These are phyloP conservation scores for Pelusios castaneus DNA, from an alignment of 2,113 vertebrate genomes.

Conservation along the genomic window DNA sequence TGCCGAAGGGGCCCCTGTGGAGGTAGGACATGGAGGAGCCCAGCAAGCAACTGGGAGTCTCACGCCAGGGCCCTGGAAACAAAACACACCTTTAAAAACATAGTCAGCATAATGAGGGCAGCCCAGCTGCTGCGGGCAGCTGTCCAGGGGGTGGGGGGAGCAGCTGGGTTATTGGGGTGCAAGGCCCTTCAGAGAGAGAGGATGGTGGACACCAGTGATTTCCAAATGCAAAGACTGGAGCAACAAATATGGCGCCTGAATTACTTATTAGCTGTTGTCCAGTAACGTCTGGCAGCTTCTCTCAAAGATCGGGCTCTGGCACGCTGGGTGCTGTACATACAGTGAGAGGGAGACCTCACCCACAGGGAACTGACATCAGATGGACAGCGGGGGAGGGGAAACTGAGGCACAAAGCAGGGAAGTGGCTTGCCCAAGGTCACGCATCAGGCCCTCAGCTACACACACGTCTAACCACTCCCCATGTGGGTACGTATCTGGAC, in stretches of 20 bases:
- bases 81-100: background rate
- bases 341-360: background rate
- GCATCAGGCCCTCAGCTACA: background rate
- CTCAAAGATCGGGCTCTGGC: background rate
- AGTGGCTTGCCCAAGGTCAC: background rate
- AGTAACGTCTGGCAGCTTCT: background rate
- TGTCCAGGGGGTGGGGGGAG: too few species aligned
- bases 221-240: background rate
- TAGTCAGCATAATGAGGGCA: background rate
- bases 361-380: background rate
- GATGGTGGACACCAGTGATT: background rate
- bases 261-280: background rate
- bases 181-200: background rate
- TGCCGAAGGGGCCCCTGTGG: slow-evolving; percentile 44
- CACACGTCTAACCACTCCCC: too few species aligned
- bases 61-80: background rate
- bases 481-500: background rate
- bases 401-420: background rate
- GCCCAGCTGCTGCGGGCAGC: background rate
- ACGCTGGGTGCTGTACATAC: background rate
- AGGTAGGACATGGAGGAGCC: slow-evolving; percentile 66
- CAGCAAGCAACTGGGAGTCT: too few species aligned
- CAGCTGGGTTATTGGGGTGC: too few species aligned
- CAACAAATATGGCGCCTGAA: background rate
- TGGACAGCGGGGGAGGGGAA: too few species aligned